These are phyloP conservation scores for Tinamus guttatus DNA, from an alignment of 2,113 vertebrate species.

Conservation along the genomic window DNA sequence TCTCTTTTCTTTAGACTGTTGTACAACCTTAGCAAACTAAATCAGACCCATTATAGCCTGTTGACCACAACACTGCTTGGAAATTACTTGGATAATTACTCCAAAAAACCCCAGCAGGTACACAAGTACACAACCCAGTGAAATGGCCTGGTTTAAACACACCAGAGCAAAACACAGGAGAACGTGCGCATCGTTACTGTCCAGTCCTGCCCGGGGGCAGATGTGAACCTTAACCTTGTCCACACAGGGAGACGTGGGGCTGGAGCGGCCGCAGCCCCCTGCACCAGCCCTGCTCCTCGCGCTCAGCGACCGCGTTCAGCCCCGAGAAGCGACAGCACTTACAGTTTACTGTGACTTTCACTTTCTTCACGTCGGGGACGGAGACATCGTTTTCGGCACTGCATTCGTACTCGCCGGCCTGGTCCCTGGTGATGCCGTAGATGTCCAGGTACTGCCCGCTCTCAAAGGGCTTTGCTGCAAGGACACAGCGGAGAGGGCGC, in stretches of 20 bases:
- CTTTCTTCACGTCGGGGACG: slow-evolving; percentile 92
- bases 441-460: slow-evolving; percentile 97
- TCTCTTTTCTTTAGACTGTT: rapidly evolving
- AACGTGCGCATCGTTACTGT: rapidly evolving
- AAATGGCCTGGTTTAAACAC: not conserved
- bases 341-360: slow-evolving; percentile 98
- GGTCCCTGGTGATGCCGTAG: slow-evolving; percentile 93
- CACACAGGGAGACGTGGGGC: no score
- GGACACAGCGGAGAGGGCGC: not conserved
- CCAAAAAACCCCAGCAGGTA: rapidly evolving
- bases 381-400: slow-evolving; percentile 94
- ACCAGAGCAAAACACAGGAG: not conserved
- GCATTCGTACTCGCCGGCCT: slow-evolving; percentile 96
- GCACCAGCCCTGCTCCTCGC: no score
- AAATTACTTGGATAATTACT: not conserved
- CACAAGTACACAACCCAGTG: not conserved
- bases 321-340: slow-evolving; percentile 75
- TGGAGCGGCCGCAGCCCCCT: no score
- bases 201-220: not conserved
- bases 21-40: rapidly evolving
- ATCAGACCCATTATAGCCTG: not conserved
- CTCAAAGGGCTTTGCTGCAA: slow-evolving; percentile 92
- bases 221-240: rapidly evolving
- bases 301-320: not conserved
- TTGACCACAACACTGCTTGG: not conserved